A percentile compares a stretch with the other conserved stretches of the same genome.
Conservation (phyloP, 2,797 vertebrate species). For the Tenualosa ilisha region DNA sequence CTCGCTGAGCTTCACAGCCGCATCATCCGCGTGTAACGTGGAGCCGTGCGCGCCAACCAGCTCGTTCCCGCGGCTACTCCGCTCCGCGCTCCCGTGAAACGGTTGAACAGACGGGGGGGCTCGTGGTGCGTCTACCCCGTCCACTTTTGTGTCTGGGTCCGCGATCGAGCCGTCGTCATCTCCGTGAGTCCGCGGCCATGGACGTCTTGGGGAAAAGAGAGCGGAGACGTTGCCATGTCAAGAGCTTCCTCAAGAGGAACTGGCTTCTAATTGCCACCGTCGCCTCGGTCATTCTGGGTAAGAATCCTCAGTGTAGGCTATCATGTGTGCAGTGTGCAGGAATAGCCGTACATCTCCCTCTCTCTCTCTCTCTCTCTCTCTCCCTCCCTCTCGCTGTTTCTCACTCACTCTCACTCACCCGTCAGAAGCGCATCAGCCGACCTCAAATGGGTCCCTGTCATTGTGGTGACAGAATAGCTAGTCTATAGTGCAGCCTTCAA, state of each 20-base stretch:
- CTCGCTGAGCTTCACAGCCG: background rate
- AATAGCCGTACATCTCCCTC: background rate
- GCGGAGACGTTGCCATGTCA: slow-evolving; percentile 71
- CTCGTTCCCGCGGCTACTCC: background rate
- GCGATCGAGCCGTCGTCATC: slow-evolving; percentile 37
- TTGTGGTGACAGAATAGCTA: slow-evolving; percentile 5
- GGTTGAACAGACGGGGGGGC: background rate
- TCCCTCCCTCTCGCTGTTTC: background rate
- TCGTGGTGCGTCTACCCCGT: background rate
- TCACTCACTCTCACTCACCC: background rate
- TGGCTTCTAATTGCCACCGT: slow-evolving; percentile 90
- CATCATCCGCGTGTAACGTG: background rate
- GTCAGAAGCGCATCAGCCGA: background rate
- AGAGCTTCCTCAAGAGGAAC: slow-evolving; percentile 81
- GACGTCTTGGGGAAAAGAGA: slow-evolving; percentile 78
- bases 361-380: background rate
- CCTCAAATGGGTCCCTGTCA: background rate
- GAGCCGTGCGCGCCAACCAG: background rate
- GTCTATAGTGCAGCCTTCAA: background rate
- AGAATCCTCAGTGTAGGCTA: slow-evolving; percentile 39
- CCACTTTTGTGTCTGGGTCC: slow-evolving; percentile 36
- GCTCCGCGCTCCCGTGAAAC: slow-evolving; percentile 9
- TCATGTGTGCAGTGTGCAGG: background rate
- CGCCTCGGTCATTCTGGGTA: slow-evolving; percentile 86
- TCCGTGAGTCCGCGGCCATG: slow-evolving; percentile 47